Evolutionary conservation across 2,888 invertebrate species (phyloP), one percentile per base, ranked within the genome.

Genomic region (Capitulum mitella): DNA sequence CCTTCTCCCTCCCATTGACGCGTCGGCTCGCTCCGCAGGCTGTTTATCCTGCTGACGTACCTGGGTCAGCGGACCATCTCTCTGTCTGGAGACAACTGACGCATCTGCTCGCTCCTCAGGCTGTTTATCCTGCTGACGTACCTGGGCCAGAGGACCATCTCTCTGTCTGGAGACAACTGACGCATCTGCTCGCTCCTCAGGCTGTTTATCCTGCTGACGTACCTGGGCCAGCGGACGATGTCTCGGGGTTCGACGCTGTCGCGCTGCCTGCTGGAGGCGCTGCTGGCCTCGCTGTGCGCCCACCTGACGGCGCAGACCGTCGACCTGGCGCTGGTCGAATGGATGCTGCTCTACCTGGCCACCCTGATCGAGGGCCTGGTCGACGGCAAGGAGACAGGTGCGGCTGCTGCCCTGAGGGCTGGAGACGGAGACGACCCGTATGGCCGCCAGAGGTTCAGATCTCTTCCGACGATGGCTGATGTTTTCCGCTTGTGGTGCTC

Each of bases 111-210:
- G n/a, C n/a, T n/a, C n/a, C n/a, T n/a, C 85, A 92, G 94, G 84
- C 92, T 95, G 80, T 93, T 97, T 84, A 92, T 95, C 82, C 87
- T 96, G 80, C 87, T 96, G 81, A 92, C 94, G 81, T 95, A 93
- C 86, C 89, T 97, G 87, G 93, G 93, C 79, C 92, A 95, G 83
- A 92, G 93, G 85, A 92, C 92, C 80, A 87, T 92, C 83, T 89
- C 90, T 80, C 90, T n/a, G n/a, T n/a, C n/a, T n/a, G n/a, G n/a
- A n/a, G n/a, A n/a, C n/a, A n/a, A n/a, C n/a, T n/a, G n/a, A n/a
- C n/a, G n/a, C n/a, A n/a, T n/a, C n/a, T n/a, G n/a, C n/a, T n/a
- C n/a, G n/a, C n/a, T 82, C 84, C 84, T 5, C 85, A 92, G 94
- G 84, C 92, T 95, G 80, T 93, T 97, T 84, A 92, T 95, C 82